Evolutionary conservation across 1,140 invertebrate genomes (phyloP), one percentile per base, ranked within the genome.

Genomic region (Agrilus planipennis): DNA sequence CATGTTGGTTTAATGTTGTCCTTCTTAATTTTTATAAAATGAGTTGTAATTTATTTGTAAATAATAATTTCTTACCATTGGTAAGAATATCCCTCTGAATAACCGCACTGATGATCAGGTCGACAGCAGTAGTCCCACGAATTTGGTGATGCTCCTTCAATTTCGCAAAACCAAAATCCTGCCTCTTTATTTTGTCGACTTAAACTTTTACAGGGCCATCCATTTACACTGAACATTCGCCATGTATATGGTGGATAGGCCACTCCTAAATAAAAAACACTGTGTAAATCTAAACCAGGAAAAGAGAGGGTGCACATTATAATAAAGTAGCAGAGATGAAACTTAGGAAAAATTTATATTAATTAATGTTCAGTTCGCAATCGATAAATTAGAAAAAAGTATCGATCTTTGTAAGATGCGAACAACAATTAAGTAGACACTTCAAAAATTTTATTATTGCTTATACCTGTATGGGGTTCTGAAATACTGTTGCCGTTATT

Each of bases 51-150:
- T n/a, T n/a, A n/a, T n/a, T n/a, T 22, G 2, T 21, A 12, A 29
- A 20, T 28, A 21, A n/a, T n/a, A n/a, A n/a, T n/a, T n/a, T n/a
- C 6, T 62, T 62, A 82, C 81, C 82, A 86, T 36, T 79, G 79
- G 59, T 84, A 84, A 42, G 70, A 66, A 50, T 76, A 82, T 39
- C 82, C 83, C 53, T 78, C 72, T 18, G 81, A 84, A 54, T 78
- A 84, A n/a, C 83, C 84, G 55, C 84, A 87, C 14, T 76, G 73
- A 57, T 85, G 81, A 34, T 72, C 73, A n/a, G 81, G 78, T 35
- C 78, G 70, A 52, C 83, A 87, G 49, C 83, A 87, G 51, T 85
- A 87, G 55, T 86, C 82, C 83, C 82, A 86, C 22, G 73, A 66
- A 47, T 76, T 76, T 2, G 70, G 58, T 49, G 78, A 76, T 2